A percentile compares a stretch with the other conserved stretches of the same genome.
These are phyloP conservation scores for Eilema griseolum DNA, from an alignment of 2,888 invertebrate genomes.

Conservation along the genomic window DNA sequence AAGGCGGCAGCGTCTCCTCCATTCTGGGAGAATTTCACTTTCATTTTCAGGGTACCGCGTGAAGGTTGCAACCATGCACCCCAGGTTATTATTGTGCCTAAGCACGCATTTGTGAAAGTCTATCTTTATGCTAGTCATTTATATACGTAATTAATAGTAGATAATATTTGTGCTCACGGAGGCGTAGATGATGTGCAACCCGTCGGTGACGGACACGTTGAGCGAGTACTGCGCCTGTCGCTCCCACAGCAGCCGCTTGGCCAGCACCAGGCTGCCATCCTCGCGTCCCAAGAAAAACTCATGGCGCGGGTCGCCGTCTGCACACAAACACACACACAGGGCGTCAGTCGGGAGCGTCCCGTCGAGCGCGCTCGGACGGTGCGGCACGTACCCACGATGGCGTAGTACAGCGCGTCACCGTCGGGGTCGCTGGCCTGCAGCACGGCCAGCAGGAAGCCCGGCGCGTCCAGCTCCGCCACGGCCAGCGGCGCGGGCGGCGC, in stretches of 20 bases:
- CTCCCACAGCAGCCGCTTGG: slow-evolving; percentile 94
- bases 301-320: slow-evolving; percentile 93
- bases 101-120: too few species aligned
- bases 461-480: slow-evolving; percentile 94
- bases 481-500: slow-evolving; percentile 89
- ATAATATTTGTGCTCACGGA: slow-evolving; percentile 83
- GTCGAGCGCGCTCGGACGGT: too few species aligned
- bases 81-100: too few species aligned
- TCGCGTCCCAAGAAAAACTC: slow-evolving; percentile 95
- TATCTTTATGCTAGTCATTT: too few species aligned
- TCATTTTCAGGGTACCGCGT: too few species aligned
- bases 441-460: slow-evolving; percentile 94
- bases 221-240: slow-evolving; percentile 91
- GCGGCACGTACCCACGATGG: slow-evolving; percentile 90
- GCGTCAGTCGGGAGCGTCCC: not conserved
- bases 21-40: too few species aligned
- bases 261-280: slow-evolving; percentile 95
- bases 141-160: too few species aligned
- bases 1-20: too few species aligned
- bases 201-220: slow-evolving; percentile 94
- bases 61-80: too few species aligned
- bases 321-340: not conserved
- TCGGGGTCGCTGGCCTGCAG: slow-evolving; percentile 95
- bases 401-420: slow-evolving; percentile 95
- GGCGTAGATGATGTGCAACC: slow-evolving; percentile 89